These are phyloP conservation scores for Oreocharis arfaki DNA, from an alignment of 2,113 vertebrate genomes.

Conservation along the genomic window DNA sequence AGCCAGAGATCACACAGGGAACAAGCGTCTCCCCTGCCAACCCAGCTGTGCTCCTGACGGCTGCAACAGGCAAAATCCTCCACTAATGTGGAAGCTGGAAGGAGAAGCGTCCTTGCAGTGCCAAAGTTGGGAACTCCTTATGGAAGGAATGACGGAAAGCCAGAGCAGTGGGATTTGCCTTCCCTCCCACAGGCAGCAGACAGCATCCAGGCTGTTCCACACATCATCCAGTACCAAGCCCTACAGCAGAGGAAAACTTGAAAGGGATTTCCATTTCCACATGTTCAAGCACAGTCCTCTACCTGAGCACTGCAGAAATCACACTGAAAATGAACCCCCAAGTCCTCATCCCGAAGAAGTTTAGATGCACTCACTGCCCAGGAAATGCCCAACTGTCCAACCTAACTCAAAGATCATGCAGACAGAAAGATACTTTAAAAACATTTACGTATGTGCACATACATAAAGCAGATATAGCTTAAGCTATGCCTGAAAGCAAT, in stretches of 20 bases:
- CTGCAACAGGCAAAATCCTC: neutral
- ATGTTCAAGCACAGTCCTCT: neutral
- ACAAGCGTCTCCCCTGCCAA: rapidly evolving
- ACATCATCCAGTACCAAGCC: neutral
- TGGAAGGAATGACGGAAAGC: neutral
- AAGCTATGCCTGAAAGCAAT: neutral
- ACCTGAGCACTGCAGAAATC: neutral
- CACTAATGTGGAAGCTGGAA: neutral
- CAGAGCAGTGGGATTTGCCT: neutral
- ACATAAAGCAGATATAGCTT: neutral
- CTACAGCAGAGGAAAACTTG: neutral
- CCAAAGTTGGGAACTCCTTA: neutral
- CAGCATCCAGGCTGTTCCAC: neutral
- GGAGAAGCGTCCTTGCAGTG: neutral
- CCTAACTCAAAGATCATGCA: neutral
- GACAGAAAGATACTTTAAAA: neutral
- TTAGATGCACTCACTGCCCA: neutral
- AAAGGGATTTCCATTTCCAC: neutral
- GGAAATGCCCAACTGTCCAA: neutral
- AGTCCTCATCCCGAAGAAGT: neutral
- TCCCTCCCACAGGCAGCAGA: neutral
- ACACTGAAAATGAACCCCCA: neutral
- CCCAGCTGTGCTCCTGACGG: neutral
- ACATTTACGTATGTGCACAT: neutral
- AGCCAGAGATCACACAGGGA: neutral